Conservation (phyloP, 2,113 vertebrate genomes). For the Stomatorhinus ivindoensis region DNA sequence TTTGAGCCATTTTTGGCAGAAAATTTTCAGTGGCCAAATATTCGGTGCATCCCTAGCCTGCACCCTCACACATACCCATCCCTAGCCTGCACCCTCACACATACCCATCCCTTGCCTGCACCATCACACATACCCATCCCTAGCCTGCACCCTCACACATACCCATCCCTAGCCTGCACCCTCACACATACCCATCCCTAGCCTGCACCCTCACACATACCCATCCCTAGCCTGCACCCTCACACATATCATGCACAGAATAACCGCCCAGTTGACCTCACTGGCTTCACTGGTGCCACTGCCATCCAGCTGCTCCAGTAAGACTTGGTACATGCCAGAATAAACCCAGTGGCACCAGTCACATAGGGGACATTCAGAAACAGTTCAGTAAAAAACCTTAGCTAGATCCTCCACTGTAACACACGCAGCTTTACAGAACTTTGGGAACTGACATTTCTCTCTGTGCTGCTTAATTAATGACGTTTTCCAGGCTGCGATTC, state of each 20-base stretch:
- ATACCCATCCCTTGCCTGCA: no score
- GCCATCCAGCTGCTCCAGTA: not conserved
- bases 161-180: no score
- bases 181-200: no score
- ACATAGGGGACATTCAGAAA: not conserved
- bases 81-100: no score
- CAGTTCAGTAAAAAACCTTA: not conserved
- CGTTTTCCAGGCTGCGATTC: not conserved
- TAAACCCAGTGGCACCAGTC: not conserved
- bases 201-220: no score
- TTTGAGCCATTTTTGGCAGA: no score
- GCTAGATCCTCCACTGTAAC: not conserved
- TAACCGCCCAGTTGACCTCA: not conserved
- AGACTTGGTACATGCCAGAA: not conserved
- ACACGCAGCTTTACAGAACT: not conserved
- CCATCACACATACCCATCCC: no score
- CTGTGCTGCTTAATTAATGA: not conserved
- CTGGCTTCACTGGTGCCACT: not conserved
- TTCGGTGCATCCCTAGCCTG: no score
- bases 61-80: no score
- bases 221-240: not conserved
- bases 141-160: no score
- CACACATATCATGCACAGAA: not conserved
- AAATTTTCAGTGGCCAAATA: no score
- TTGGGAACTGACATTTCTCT: not conserved